These are phyloP conservation scores for Ellobium chinense DNA, from an alignment of 2,888 invertebrate genomes.

Conservation along the genomic window DNA sequence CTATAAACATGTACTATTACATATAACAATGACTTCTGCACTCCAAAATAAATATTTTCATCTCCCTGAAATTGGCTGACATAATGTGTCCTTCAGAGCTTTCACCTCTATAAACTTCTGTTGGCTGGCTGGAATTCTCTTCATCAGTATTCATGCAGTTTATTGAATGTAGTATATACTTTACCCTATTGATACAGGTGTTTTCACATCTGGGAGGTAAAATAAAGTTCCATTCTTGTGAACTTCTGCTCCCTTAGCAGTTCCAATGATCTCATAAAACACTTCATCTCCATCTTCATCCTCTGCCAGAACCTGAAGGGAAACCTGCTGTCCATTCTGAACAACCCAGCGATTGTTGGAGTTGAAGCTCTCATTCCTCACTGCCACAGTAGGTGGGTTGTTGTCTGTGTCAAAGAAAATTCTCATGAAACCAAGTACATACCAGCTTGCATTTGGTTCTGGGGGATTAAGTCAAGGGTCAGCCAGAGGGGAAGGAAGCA, in stretches of 20 bases:
- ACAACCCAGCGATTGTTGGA: not conserved
- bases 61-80: too few relatives aligned
- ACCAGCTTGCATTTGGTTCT: too few relatives aligned
- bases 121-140: too few relatives aligned
- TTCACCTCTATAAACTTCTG: too few relatives aligned
- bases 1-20: too few relatives aligned
- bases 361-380: not conserved
- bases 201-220: conserved; percentile 10
- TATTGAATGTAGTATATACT: too few relatives aligned
- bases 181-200: not conserved
- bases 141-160: too few relatives aligned
- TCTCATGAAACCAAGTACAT: not conserved
- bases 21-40: too few relatives aligned
- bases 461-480: too few relatives aligned
- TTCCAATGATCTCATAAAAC: not conserved
- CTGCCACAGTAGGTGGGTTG: not conserved
- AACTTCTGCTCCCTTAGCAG: not conserved
- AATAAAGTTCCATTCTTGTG: not conserved
- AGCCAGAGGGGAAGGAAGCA: too few relatives aligned
- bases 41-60: too few relatives aligned
- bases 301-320: not conserved
- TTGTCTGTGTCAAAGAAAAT: conserved; percentile 15
- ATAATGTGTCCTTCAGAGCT: too few relatives aligned
- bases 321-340: not conserved
- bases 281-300: conserved; percentile 13